Base-by-base conservation (phyloP, 2,797 vertebrate species). In the Fistularia tabacaria region DNA sequence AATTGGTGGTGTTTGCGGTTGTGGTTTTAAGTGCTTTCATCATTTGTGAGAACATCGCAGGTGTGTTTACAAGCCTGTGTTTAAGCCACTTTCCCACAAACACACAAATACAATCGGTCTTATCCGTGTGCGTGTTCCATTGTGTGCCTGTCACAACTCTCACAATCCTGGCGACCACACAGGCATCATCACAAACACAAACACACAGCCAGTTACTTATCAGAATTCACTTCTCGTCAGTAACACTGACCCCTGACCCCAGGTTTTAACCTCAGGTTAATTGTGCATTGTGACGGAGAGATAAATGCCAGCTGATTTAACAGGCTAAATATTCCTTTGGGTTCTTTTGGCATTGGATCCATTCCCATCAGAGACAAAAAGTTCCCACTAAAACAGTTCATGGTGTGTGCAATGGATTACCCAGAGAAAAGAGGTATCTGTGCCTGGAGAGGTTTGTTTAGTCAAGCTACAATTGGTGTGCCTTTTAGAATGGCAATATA, bases 1-100 rank as follows among this genome's bases (percentile, higher is more conserved):
- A 71, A 70, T 69, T 36, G 64, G 78, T 69, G 59, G 54, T 79
- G 67, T 88, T 84, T 81, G 73, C 62, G 14, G 56, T 39, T 10
- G 61, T 59, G 37, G 10, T 56, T 64, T 69, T 43, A 9, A 40
- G 1, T 44, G 47, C 69, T 80, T 80, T 83, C 68, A 81, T 83
- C 81, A 77, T 45, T 7, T 49, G 59, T 59, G 25, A 51, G 74
- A 66, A 76, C 64, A 64, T 79, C 71, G 62, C 78, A 76, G 73
- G 72, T 87, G 85, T 82, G 80, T 83, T 86, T 84, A 43, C n/a
- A 45, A 45, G 11, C 14, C 70, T 86, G 85, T 80, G 79, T 82
- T 85, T 83, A 73, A 60, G 59, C 68, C 73, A 63, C 60, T 57
- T 13, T 8, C 64, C 50, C 60, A 12, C 69, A 79, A 59, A 50